Evolutionary conservation across 1,140 invertebrate genomes (phyloP), one percentile per base, ranked within the genome.

Genomic region (Drosophila burlai): DNA sequence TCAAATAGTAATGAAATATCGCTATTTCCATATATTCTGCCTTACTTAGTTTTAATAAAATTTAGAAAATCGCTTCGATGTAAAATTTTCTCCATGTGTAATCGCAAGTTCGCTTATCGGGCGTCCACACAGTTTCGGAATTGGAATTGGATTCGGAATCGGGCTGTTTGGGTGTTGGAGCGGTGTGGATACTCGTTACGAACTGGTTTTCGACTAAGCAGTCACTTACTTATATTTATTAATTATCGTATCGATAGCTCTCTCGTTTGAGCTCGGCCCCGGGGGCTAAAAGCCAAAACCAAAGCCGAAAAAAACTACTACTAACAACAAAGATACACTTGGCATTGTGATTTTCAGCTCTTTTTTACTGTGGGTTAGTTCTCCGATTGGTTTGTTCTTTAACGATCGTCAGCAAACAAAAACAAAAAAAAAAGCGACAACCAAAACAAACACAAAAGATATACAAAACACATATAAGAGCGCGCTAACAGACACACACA

Each of bases 221-320:
- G 57, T 59, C 63, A 40, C 50, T 59, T 62, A 69, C 74, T 80
- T 69, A 54, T 89, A 80, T 87, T 89, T 89, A 89, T 89, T 89
- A 89, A 89, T 89, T 89, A 89, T 81, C 84, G 85, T 67, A 84
- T 87, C 81, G 85, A 84, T 90, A 84, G 73, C 80, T 76, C 83
- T 80, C 72, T 76, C 64, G 45, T 38, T 74, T 50, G 55, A 45
- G 74, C 54, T 67, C 18, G 67, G 79, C 75, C 58, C 61, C 61
- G n/a, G 42, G 47, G 73, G 52, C 60, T 16, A 45, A 43, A 47
- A 58, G 54, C 57, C 31, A 21, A 34, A 52, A 4, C 24, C 15
- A 10, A 50, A 50, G 6, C 47, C 47, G 1, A 52, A 15, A 36
- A 18, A 54, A 68, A 57, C 36, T 38, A 2, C 34, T 10, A 45